A percentile compares a stretch with the other conserved stretches of the same genome.
Conservation (phyloP, 1,140 invertebrate genomes). For the Cotesia vestalis region DNA sequence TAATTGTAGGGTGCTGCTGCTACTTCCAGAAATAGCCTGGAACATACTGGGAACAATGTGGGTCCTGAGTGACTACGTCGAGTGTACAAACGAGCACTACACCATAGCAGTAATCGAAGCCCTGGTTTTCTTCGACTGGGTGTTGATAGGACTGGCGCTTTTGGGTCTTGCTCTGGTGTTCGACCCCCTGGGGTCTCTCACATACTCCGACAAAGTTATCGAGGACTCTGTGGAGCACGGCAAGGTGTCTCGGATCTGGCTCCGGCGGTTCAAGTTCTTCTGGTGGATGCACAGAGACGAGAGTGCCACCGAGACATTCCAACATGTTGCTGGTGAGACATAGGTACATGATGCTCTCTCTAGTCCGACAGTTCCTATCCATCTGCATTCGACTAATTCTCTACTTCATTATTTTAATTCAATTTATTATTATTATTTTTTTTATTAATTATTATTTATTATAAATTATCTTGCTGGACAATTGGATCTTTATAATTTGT, state of each 20-base stretch:
- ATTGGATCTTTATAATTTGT: no score
- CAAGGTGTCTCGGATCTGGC: slow-evolving; percentile 72
- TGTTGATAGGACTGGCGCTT: slow-evolving; percentile 76
- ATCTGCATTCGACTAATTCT: background rate
- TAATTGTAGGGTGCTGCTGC: slow-evolving; percentile 70
- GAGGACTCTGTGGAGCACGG: slow-evolving; percentile 64
- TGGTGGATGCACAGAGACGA: slow-evolving; percentile 84
- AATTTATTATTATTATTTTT: slow-evolving; percentile 7
- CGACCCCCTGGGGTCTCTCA: slow-evolving; percentile 79
- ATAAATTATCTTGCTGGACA: background rate
- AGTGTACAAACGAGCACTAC: slow-evolving; percentile 75
- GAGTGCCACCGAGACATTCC: slow-evolving; percentile 82
- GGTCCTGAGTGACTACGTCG: slow-evolving; percentile 77
- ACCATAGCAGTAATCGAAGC: slow-evolving; percentile 78
- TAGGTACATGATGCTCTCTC: slow-evolving; percentile 56
- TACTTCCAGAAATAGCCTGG: slow-evolving; percentile 79
- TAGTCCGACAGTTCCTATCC: no score
- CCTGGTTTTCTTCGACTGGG: slow-evolving; percentile 83
- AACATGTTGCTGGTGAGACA: slow-evolving; percentile 80
- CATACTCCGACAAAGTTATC: slow-evolving; percentile 70
- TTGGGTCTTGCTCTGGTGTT: slow-evolving; percentile 81
- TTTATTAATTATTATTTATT: background rate
- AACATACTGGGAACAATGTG: slow-evolving; percentile 84
- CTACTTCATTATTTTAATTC: background rate
- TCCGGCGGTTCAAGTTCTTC: slow-evolving; percentile 77